Evolutionary conservation across 2,113 vertebrate genomes (phyloP), one percentile per base, ranked within the genome.

Genomic region (Edolisoma coerulescens): DNA sequence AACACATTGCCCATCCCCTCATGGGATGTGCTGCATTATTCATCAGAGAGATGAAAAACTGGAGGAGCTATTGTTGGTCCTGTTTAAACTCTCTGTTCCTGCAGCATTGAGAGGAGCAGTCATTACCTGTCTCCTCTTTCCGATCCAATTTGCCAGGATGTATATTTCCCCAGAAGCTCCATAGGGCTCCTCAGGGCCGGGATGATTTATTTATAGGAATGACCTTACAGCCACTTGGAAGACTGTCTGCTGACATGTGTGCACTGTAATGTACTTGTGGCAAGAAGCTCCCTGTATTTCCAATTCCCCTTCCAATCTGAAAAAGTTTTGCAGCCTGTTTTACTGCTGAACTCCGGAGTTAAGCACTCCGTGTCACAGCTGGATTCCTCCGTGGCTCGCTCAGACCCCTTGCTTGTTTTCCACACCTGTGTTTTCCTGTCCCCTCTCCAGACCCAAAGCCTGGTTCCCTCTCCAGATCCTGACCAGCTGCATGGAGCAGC

Each of bases 141-240:
- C 73, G 60, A 63, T 74, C 60, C 56, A 22, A 10, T 78, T 54
- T 78, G 76, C 60, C 2, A 3, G 79, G 73, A 44, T 56, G 60
- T 7, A 4, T 11, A 6, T 79, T 91, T 54, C 87, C 84, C 4
- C 0, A 82, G 90, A 83, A 96, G 84, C 64, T 90, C 81, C 0
- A 0, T 3, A 10, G 41, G 91, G 41, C 71, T 92, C 24, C 80
- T 95, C 22, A 5, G 71, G 73, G 71, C 50, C 8, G 5, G 63
- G 60, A 81, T 95, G 85, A 76, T 90, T 96, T 96, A 94, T 97
- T 97, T 92, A 97, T 94, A 96, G 95, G 39, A 69, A 49, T 93
- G 93, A 91, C 94, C 95, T 97, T 92, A 53, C 16, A 4, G 3
- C 52, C 69, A 41, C 96, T 94, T 92, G 87, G 87, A 95, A 95